Evolutionary conservation across 1,140 invertebrate genomes (phyloP).

Genomic region (Euura saliciscinereae): DNA sequence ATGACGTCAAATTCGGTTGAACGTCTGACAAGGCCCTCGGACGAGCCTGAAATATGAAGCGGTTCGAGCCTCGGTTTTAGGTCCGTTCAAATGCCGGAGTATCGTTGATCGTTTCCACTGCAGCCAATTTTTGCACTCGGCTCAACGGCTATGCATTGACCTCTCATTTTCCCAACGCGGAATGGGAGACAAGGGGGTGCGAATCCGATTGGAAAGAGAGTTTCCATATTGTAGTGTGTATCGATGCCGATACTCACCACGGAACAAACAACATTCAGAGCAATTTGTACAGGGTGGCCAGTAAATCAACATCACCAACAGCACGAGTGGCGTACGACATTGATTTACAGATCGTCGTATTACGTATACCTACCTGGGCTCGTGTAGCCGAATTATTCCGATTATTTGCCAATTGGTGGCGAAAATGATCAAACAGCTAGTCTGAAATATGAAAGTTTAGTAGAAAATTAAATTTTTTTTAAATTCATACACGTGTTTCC

Average conservation of each 20-base stretch:
- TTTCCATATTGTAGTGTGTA: too few species aligned
- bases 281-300: background rate
- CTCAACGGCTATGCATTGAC: too few species aligned
- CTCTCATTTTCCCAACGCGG: too few species aligned
- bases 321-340: background rate
- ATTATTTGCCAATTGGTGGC: background rate
- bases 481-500: too few species aligned
- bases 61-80: too few species aligned
- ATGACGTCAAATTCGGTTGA: background rate
- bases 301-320: slow-evolving; percentile 7
- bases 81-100: too few species aligned
- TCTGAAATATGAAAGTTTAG: background rate
- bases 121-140: too few species aligned
- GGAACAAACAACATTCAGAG: background rate
- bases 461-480: too few species aligned
- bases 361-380: background rate
- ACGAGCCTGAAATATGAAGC: too few species aligned
- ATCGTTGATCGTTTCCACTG: too few species aligned
- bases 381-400: background rate
- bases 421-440: background rate
- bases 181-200: too few species aligned
- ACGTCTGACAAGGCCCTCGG: background rate
- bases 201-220: too few species aligned
- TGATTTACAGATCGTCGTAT: background rate
- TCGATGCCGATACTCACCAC: background rate